Base-by-base conservation (phyloP, 23 tunicate species). In the Botrylloides violaceus region DNA sequence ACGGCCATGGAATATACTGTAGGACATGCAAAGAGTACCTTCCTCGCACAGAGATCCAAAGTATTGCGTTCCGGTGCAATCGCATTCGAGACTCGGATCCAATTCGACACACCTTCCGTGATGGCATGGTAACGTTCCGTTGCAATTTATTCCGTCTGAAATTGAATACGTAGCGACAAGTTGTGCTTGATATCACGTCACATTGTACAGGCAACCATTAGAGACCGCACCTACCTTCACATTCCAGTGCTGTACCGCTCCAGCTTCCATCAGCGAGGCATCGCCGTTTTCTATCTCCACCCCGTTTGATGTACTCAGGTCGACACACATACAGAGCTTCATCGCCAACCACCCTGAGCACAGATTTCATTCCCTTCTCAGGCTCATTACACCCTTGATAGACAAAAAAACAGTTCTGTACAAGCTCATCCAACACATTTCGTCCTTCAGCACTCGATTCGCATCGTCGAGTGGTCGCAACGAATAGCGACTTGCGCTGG, bases 91-190 rank as follows among this genome's bases (percentile, higher is more conserved):
- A 53, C 80, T 81, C 6, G 86, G 86, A 9, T 61, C 78, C 19
- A 26, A 20, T 43, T 81, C 86, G 19, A 81, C 59, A 35, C 86
- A 81, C 22, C 32, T 65, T 21, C 86, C 86, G 56, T 81, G 75
- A 24, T 47, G 65, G 35, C 86, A 81, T 1, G 86, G 86, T 25
- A n/a, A 20, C 25, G 75, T 38, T 7, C 64, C 65, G 3, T 59
- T 61, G 39, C 86, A 81, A 47, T 81, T 81, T 73, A 38, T 39
- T 3, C 47, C 59, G 35, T 81, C 86, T 81, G 78, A 22, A 43
- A 43, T 7, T 0, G 18, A 33, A 32, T 12, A 33, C 23, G 21
- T n/a, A n/a, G n/a, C n/a, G n/a, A n/a, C n/a, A n/a, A n/a, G n/a
- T n/a, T n/a, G n/a, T n/a, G n/a, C n/a, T n/a, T n/a, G n/a, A n/a